phyloP scores from a whole-genome alignment of 2,888 invertebrate species.

The Mellilla xanthometata region DNA sequence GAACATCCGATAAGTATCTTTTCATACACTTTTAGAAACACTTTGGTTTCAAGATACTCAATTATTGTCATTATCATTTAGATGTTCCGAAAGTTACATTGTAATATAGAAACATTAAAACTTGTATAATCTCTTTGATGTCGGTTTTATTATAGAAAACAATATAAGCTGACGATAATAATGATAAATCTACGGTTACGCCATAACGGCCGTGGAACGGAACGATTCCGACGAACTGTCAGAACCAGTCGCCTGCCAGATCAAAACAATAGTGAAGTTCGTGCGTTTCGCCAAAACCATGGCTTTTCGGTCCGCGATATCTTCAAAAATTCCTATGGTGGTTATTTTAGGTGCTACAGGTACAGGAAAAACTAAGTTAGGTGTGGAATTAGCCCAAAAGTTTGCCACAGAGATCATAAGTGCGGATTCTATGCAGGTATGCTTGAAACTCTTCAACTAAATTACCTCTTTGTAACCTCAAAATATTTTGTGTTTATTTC shows the following conservation, averaged over 20 bases:
- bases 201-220: slow-evolving; percentile 14
- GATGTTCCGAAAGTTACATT: too few relatives aligned
- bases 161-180: too few relatives aligned
- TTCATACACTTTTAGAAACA: too few relatives aligned
- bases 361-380: slow-evolving; percentile 97
- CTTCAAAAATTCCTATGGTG: slow-evolving; percentile 85
- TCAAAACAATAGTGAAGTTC: slow-evolving; percentile 74
- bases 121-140: too few relatives aligned
- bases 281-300: slow-evolving; percentile 53
- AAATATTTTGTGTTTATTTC: slow-evolving; percentile 25
- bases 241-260: slow-evolving; percentile 29
- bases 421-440: slow-evolving; percentile 99
- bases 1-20: too few relatives aligned
- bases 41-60: too few relatives aligned
- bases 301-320: slow-evolving; percentile 67
- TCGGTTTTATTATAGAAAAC: too few relatives aligned
- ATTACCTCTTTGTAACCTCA: slow-evolving; percentile 51
- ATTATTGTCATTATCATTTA: too few relatives aligned
- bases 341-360: slow-evolving; percentile 98
- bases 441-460: slow-evolving; percentile 22
- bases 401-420: slow-evolving; percentile 97
- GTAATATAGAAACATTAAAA: too few relatives aligned
- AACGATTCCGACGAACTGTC: slow-evolving; percentile 12
- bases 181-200: too few relatives aligned
- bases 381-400: slow-evolving; percentile 93